Base-by-base conservation (phyloP, 2,113 vertebrate genomes). In the Trichechus manatus region DNA sequence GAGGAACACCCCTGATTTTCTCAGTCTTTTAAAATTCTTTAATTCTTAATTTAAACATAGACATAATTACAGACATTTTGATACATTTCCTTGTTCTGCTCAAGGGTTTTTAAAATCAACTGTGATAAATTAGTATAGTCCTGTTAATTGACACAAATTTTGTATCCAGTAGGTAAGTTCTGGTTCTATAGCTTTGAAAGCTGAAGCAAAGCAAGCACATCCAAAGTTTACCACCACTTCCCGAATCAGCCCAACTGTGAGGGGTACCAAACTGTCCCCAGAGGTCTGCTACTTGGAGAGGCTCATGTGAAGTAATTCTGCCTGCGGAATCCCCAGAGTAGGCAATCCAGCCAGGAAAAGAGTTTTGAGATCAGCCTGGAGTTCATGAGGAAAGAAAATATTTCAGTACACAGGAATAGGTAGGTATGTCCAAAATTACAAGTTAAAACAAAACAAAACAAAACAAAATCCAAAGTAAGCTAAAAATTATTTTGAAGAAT, bases 401-500 rank as follows among this genome's bases (percentile, higher is more conserved):
- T 82, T 87, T 86, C 74, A 89, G 9, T 53, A 27, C 64, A 84
- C 17, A 75, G 36, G 27, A 97, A 59, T 36, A 90, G 92, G 27
- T 36, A 90, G 92, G 27, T 63, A 36, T 25, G 63, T 42, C 50
- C 61, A 63, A 77, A 93, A 53, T 64, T 22, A 8, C 10, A 70
- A 75, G 44, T 68, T 86, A 61, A 94, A 96, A 74, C 36, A 86
- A 31, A 91, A 79, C 39, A 95, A 96, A 31, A 86, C n/a, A 91
- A 75, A n/a, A n/a, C n/a, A n/a, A 39, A 31, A 75, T 66, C 78
- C 5, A 78, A 4, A 19, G 27, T 29, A 72, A 29, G 15, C 53
- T 42, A 78, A 89, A 89, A 82, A 64, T 27, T 68, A 53, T 77
- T 89, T 75, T 42, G 9, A 85, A 83, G 23, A 79, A 47, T 81